phyloP scores from a whole-genome alignment of 2,797 vertebrate species.

The Tadarida brasiliensis region DNA sequence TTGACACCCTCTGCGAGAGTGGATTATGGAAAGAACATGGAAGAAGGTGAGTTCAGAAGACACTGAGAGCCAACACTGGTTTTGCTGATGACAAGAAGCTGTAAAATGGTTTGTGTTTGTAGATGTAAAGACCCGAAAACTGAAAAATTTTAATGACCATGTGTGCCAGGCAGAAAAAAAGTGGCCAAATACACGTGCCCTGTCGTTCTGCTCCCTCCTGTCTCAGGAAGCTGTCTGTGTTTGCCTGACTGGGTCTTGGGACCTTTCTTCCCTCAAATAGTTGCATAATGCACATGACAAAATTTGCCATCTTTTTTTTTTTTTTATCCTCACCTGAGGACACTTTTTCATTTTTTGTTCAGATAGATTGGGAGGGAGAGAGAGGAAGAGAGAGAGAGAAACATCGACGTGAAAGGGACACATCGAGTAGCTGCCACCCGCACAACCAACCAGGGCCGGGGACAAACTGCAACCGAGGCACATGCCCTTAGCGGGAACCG shows the following conservation, averaged over 20 bases:
- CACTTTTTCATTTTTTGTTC: no score
- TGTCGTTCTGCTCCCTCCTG: neutral
- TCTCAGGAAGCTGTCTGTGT: neutral
- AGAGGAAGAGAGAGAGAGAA: no score
- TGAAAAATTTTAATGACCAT: neutral
- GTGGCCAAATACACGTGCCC: accelerated
- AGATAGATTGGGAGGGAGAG: no score
- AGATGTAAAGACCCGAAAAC: neutral
- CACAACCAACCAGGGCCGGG: no score
- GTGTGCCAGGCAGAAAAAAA: neutral
- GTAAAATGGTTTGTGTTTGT: neutral
- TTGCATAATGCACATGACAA: neutral
- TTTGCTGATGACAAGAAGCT: neutral
- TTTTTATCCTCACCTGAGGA: no score
- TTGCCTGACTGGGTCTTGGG: neutral
- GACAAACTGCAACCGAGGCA: no score
- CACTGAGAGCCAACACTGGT: neutral
- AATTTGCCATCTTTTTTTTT: neutral
- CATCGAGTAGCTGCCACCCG: no score
- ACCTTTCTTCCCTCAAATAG: neutral
- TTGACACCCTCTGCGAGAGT: neutral
- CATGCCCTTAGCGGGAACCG: no score
- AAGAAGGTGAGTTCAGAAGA: neutral
- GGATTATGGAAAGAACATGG: neutral
- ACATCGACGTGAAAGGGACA: no score